Percentiles rank a stretch among this genome's conserved stretches.
Conservation (phyloP, 2,797 vertebrate species). For the Malacoraja senta region DNA sequence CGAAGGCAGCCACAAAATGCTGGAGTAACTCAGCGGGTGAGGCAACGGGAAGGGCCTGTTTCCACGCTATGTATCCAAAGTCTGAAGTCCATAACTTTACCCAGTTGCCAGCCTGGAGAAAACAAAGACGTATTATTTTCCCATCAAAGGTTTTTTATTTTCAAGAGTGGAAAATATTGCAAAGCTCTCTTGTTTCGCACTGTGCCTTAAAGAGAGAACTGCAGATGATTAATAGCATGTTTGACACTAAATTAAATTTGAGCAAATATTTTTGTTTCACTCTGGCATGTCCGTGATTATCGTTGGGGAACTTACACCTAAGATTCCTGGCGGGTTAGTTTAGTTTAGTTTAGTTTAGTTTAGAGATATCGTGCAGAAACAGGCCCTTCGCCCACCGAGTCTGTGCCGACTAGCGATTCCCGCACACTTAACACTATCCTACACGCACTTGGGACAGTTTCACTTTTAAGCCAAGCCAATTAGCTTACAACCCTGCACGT, state of each 20-base stretch:
- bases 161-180: conserved; percentile 31
- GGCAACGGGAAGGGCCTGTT: too few species aligned
- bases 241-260: conserved; percentile 26
- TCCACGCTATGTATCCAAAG: too few species aligned
- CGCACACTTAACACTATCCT: too few species aligned
- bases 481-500: too few species aligned
- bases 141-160: not conserved
- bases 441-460: too few species aligned
- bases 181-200: not conserved
- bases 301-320: not conserved
- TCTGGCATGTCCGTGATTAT: not conserved
- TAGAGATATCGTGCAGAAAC: too few species aligned
- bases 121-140: conserved; percentile 28
- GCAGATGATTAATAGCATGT: conserved; percentile 13
- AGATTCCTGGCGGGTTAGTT: not conserved
- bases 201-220: not conserved
- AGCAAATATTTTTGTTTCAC: conserved; percentile 20
- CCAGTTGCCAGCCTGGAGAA: not conserved
- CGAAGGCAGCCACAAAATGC: too few species aligned
- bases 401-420: too few species aligned
- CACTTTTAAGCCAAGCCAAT: too few species aligned
- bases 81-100: not conserved
- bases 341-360: too few species aligned
- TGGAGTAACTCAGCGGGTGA: too few species aligned
- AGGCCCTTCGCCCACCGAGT: too few species aligned